These are phyloP conservation scores for Orthosia gracilis DNA, from an alignment of 2,888 invertebrate genomes.

Conservation along the genomic window DNA sequence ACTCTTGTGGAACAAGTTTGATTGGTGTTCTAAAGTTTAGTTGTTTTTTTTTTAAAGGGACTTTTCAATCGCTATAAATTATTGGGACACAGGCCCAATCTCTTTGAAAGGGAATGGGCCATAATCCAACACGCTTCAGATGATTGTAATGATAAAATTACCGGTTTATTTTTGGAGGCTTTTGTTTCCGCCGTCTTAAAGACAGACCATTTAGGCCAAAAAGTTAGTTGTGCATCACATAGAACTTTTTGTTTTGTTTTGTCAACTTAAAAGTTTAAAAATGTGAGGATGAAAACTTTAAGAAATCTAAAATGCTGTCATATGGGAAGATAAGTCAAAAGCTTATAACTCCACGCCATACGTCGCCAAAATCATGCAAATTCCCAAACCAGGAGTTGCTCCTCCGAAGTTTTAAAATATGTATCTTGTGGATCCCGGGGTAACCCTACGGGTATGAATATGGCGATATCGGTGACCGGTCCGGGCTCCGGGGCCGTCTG, in stretches of 20 bases:
- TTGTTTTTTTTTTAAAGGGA: no score
- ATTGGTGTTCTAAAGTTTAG: background rate
- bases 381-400: slow-evolving; percentile 2
- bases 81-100: no score
- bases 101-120: no score
- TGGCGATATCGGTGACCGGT: slow-evolving; percentile 70
- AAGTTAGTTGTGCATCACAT: background rate
- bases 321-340: no score
- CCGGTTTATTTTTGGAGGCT: no score
- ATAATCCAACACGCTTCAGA: no score
- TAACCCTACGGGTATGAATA: slow-evolving; percentile 65
- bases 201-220: no score
- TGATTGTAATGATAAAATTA: no score
- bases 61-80: background rate
- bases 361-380: slow-evolving; percentile 24
- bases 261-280: background rate
- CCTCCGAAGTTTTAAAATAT: slow-evolving; percentile 48
- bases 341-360: background rate
- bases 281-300: no score
- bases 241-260: no score
- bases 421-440: slow-evolving; percentile 48
- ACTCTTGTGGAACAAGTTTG: background rate
- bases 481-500: slow-evolving; percentile 69
- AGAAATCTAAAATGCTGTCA: background rate
- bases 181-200: no score